Conservation (phyloP, 2,797 vertebrate genomes). For the Enteromius thamalakanensis region DNA sequence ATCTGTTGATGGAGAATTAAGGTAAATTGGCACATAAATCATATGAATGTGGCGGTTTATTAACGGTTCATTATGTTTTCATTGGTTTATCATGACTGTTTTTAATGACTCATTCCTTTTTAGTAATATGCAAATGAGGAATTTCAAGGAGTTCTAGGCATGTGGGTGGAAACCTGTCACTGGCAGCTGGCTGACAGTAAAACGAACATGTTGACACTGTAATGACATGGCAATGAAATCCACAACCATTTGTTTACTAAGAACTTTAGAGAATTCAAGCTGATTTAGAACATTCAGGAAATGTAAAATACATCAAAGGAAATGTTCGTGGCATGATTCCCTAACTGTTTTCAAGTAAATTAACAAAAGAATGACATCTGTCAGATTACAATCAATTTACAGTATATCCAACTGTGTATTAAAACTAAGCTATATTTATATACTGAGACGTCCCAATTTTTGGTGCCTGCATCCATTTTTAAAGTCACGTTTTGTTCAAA, state of each 20-base stretch:
- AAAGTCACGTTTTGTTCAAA: neutral
- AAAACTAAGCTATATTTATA: neutral
- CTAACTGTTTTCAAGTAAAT: neutral
- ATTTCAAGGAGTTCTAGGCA: slow-evolving; percentile 12
- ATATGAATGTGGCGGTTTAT: slow-evolving; percentile 41
- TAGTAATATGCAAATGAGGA: slow-evolving; percentile 40
- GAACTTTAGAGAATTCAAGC: slow-evolving; percentile 3
- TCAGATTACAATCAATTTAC: neutral
- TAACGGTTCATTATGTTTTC: slow-evolving; percentile 32
- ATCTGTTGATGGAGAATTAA: slow-evolving; percentile 35
- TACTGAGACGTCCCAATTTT: neutral
- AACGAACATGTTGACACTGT: slow-evolving; percentile 27
- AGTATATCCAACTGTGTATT: neutral
- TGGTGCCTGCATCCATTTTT: neutral
- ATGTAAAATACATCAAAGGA: neutral
- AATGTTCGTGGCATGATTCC: neutral
- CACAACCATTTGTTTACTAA: slow-evolving; percentile 17
- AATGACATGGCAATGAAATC: slow-evolving; percentile 10
- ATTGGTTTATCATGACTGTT: slow-evolving; percentile 45
- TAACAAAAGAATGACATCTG: neutral
- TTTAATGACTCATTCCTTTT: slow-evolving; percentile 38
- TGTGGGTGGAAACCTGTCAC: slow-evolving; percentile 35
- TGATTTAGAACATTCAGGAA: neutral
- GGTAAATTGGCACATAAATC: slow-evolving; percentile 41
- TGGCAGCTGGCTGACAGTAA: slow-evolving; percentile 29